Base-by-base conservation (phyloP, 2,888 invertebrate genomes). In the Hypomecis punctinalis region DNA sequence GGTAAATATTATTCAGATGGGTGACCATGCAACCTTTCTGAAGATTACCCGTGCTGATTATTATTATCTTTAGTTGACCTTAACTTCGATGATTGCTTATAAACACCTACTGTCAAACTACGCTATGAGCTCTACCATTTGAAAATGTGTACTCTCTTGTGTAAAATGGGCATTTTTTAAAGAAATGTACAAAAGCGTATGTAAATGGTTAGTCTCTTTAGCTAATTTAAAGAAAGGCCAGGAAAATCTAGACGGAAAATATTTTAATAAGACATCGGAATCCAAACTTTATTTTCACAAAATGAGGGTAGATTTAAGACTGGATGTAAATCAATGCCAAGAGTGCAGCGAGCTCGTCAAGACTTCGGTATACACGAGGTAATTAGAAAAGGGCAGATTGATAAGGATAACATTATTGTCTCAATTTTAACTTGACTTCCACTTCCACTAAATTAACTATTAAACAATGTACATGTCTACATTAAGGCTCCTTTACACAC, bases 201-300 rank as follows among this genome's bases (percentile, higher is more conserved):
- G 71, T 67, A 71, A 71, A 71, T 68, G 64, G 71, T 66, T 70
- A 70, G 70, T 67, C 70, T 71, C 71, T 68, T 71, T 68, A 68
- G 67, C 66, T 71, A 68, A 76, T 74, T 75, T 75, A 80, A 77
- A 75, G 70, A 74, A 61, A 66, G 68, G 66, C 65, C 46, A 63
- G 69, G 72, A 71, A 73, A 75, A 73, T 78, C 76, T 75, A 76
- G 68, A 68, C 69, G 56, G 60, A 63, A 71, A 70, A 70, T 70
- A 58, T 65, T 57, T 7, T 11, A 48, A 9, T 56, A 10, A n/a
- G 46, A 10, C 51, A 66, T 10, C 52, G 59, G 9, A 75, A 69
- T 72, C 70, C n/a, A 5, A 54, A 69, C 71, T 46, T 61, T 72
- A 61, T 36, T 4, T 1, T 0, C 0, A 6, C 0, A 0, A n/a